A percentile compares a stretch with the other conserved stretches of the same genome.
These are phyloP conservation scores for Ophion ventricosus DNA, from an alignment of 2,888 invertebrate genomes.

Conservation along the genomic window DNA sequence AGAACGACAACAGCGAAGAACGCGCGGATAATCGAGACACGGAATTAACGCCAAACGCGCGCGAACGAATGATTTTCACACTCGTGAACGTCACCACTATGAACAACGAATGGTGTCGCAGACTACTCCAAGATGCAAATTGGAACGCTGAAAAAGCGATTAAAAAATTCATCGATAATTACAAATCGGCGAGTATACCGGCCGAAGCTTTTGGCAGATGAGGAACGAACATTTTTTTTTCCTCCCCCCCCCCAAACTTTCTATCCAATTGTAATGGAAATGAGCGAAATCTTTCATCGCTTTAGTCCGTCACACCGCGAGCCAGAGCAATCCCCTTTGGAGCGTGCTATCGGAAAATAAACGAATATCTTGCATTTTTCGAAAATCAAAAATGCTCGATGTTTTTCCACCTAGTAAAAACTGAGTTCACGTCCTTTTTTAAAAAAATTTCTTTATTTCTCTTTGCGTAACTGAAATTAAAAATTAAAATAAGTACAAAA, in stretches of 20 bases:
- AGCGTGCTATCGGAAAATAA: no score
- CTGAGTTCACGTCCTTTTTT: no score
- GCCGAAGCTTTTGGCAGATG: slow-evolving; percentile 65
- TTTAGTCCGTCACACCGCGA: no score
- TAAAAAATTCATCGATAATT: slow-evolving; percentile 71
- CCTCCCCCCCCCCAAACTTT: no score
- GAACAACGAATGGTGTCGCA: slow-evolving; percentile 71
- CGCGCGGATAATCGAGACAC: not conserved
- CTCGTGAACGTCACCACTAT: slow-evolving; percentile 72
- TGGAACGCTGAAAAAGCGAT: slow-evolving; percentile 74
- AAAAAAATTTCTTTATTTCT: no score
- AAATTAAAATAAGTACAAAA: slow-evolving; percentile 39
- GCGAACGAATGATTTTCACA: slow-evolving; percentile 65
- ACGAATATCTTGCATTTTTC: no score
- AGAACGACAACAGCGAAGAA: slow-evolving; percentile 20
- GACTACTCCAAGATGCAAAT: slow-evolving; percentile 70
- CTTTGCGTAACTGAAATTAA: slow-evolving; percentile 38
- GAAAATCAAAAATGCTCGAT: no score
- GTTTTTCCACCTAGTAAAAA: no score
- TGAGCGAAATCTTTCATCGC: no score
- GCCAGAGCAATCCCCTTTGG: no score
- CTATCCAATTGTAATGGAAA: not conserved
- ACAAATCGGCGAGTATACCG: slow-evolving; percentile 69
- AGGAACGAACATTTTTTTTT: not conserved
- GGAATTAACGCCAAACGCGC: not conserved